A percentile compares a stretch with the other conserved stretches of the same genome.
Evolutionary conservation across 2,113 vertebrate genomes (phyloP).

Genomic region (Tragelaphus scriptus): DNA sequence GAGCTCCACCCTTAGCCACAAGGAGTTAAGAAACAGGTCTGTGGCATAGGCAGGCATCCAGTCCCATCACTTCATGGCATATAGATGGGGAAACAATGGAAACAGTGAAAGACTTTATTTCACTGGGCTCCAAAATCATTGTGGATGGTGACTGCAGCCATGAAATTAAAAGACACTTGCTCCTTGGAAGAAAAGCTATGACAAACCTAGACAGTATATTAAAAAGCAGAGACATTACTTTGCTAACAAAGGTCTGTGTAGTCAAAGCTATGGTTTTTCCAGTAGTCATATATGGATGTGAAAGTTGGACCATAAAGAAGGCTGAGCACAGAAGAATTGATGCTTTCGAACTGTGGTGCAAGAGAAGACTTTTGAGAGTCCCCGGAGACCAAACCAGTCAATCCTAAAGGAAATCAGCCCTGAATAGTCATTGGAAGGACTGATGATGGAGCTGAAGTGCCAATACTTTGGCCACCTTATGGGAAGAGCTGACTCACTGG

Average conservation of each 20-base stretch:
- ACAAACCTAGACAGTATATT: not conserved
- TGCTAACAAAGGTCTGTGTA: not conserved
- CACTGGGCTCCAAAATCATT: not conserved
- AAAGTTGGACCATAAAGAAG: not conserved
- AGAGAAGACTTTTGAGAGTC: not conserved
- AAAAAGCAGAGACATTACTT: not conserved
- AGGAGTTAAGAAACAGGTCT: not conserved
- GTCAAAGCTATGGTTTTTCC: not conserved
- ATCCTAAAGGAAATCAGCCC: not conserved
- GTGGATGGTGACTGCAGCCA: not conserved
- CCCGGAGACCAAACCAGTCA: not conserved
- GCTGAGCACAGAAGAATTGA: not conserved
- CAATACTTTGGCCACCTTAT: not conserved
- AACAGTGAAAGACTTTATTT: not conserved
- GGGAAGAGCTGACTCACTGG: no score
- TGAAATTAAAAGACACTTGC: not conserved
- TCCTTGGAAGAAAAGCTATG: not conserved
- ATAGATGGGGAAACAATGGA: not conserved
- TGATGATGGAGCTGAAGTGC: not conserved
- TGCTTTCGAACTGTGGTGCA: not conserved
- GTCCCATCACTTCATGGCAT: not conserved
- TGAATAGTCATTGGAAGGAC: not conserved
- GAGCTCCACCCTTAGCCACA: fast-evolving
- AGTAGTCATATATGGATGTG: not conserved
- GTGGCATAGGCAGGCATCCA: not conserved